Conservation (phyloP, 1,140 invertebrate species). For the Dysdera silvatica region DNA sequence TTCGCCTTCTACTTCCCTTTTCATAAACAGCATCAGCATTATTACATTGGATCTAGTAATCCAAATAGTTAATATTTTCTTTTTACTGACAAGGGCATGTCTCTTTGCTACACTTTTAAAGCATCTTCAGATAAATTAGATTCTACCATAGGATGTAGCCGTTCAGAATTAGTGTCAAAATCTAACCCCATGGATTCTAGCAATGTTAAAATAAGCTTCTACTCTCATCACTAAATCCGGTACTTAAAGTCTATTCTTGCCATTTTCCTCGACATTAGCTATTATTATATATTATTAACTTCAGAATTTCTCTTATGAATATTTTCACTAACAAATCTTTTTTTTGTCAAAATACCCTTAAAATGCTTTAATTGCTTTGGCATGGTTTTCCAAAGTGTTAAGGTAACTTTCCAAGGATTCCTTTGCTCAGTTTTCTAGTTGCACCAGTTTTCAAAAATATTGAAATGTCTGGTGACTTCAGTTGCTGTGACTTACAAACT, state of each 20-base stretch:
- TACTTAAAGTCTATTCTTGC: not conserved
- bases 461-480: too few species aligned
- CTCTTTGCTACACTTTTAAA: not conserved
- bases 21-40: not conserved
- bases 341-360: not conserved
- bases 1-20: not conserved
- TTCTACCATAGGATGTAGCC: not conserved
- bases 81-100: too few species aligned
- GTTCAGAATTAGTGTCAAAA: not conserved
- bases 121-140: not conserved
- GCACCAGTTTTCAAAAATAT: not conserved
- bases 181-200: not conserved
- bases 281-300: conserved; percentile 2
- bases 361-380: not conserved
- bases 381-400: not conserved
- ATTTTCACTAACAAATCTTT: conserved; percentile 6
- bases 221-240: not conserved
- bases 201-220: not conserved
- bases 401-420: not conserved
- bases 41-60: not conserved
- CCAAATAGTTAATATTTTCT: too few species aligned
- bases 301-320: not conserved
- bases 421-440: not conserved
- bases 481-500: too few species aligned
- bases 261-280: not conserved